Conservation (phyloP, 30 jellyfish, hydroid and myxozoan species). For the Aurelia sp. region DNA sequence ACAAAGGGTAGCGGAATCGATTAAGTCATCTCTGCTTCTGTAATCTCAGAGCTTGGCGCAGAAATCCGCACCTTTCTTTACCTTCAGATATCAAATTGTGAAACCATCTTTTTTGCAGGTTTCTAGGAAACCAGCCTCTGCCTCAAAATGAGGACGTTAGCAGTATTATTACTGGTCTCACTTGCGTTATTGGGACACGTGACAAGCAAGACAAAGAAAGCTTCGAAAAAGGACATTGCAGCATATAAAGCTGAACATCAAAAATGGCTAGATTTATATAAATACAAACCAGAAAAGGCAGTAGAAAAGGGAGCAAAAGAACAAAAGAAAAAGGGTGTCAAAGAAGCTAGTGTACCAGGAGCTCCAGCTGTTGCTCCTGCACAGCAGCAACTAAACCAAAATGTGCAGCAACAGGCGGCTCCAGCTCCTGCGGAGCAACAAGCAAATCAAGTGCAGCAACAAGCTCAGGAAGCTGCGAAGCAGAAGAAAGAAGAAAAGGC, state of each 20-base stretch:
- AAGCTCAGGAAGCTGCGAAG: slow-evolving; percentile 12
- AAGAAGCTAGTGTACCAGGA: slow-evolving; percentile 37
- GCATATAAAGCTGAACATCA: slow-evolving; percentile 78
- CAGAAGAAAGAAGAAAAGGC: slow-evolving; percentile 33
- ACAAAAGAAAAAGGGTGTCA: slow-evolving; percentile 21
- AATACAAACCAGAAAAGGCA: slow-evolving; percentile 43
- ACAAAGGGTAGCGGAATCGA: neutral
- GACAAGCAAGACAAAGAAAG: slow-evolving; percentile 54
- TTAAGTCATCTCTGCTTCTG: too few relatives aligned
- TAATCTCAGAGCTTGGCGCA: too few relatives aligned
- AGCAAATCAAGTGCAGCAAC: slow-evolving; percentile 7
- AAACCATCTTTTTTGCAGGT: slow-evolving; percentile 14
- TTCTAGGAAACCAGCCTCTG: slow-evolving; percentile 64
- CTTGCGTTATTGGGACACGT: slow-evolving; percentile 43
- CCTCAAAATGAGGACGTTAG: slow-evolving; percentile 85
- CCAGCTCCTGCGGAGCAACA: slow-evolving; percentile 38
- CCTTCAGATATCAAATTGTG: neutral
- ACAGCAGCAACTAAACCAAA: slow-evolving; percentile 29
- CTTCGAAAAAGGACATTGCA: slow-evolving; percentile 58
- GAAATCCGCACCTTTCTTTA: too few relatives aligned
- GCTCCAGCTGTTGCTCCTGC: slow-evolving; percentile 62
- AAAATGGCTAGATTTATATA: slow-evolving; percentile 80
- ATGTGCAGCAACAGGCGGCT: neutral
- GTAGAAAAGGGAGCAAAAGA: slow-evolving; percentile 11
- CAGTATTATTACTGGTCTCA: slow-evolving; percentile 31